Percentiles rank a stretch among this genome's conserved stretches.
phyloP scores from a whole-genome alignment of 2,888 invertebrate species.

The Sthenelais limicola region DNA sequence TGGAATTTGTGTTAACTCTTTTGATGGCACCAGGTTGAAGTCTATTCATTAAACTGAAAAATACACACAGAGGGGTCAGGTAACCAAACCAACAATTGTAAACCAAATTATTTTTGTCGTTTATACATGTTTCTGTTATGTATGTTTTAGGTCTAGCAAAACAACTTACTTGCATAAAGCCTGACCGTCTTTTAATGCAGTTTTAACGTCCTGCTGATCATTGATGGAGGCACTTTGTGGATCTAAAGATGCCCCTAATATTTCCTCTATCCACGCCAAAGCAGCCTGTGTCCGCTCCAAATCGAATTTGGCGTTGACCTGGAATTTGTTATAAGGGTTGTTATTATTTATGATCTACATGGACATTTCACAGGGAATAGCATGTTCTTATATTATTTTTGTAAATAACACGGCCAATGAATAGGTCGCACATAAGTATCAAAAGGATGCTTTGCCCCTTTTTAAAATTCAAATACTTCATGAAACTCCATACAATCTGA shows the following conservation, averaged over 20 bases:
- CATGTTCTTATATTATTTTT: no score
- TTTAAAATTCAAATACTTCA: no score
- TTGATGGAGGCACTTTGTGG: constrained; percentile 5
- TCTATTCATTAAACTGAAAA: constrained; percentile 46
- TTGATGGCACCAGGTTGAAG: constrained; percentile 43
- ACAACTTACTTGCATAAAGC: constrained; percentile 37
- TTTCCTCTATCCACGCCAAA: constrained; percentile 41
- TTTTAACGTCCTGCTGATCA: constrained; percentile 41
- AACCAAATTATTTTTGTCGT: no score
- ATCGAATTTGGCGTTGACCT: constrained; percentile 42
- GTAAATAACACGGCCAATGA: no score
- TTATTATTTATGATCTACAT: no score
- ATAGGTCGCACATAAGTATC: no score
- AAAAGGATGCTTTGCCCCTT: no score
- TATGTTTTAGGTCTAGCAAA: background rate
- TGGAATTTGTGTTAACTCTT: constrained; percentile 42
- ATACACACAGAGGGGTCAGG: background rate
- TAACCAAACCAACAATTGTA: background rate
- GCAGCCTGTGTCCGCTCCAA: constrained; percentile 32
- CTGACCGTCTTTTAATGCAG: constrained; percentile 37
- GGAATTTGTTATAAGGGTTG: no score
- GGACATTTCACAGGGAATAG: no score
- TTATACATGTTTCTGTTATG: no score
- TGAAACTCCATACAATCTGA: no score
- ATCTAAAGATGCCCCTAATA: constrained; percentile 28